Percentiles rank a stretch among this genome's conserved stretches.
Evolutionary conservation across 2,113 vertebrate species (phyloP).

Genomic region (Isichthys henryi): DNA sequence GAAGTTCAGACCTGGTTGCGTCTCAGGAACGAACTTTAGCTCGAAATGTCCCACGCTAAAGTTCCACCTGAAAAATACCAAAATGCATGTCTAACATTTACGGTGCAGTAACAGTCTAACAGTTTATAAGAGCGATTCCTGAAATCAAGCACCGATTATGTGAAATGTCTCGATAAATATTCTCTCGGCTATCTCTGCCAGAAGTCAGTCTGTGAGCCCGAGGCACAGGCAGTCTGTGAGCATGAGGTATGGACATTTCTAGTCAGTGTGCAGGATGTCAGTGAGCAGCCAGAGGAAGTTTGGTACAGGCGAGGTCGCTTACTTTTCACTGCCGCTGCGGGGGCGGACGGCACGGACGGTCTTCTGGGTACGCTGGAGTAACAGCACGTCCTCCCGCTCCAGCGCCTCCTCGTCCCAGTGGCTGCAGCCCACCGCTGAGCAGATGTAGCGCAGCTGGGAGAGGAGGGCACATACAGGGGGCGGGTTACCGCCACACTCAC

Average conservation of each 20-base stretch:
- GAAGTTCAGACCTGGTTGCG: slow-evolving; percentile 71
- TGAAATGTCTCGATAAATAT: neutral
- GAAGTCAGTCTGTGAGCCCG: neutral
- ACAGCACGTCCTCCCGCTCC: slow-evolving; percentile 77
- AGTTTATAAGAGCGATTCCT: neutral
- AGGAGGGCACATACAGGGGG: neutral
- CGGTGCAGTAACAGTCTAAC: neutral
- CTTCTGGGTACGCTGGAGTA: slow-evolving; percentile 91
- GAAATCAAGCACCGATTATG: neutral
- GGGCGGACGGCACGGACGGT: slow-evolving; percentile 89
- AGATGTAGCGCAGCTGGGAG: slow-evolving; percentile 83
- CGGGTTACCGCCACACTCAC: neutral
- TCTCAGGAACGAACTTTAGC: slow-evolving; percentile 78
- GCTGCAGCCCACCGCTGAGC: slow-evolving; percentile 86
- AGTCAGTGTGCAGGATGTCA: too few species aligned
- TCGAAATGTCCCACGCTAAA: slow-evolving; percentile 97
- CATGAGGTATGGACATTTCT: neutral
- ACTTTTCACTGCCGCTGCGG: slow-evolving; percentile 90
- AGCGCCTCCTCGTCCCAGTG: slow-evolving; percentile 76
- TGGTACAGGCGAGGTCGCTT: slow-evolving; percentile 41
- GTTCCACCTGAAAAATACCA: slow-evolving; percentile 72
- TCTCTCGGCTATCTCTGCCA: neutral
- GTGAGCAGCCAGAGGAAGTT: neutral
- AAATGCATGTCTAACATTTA: neutral
- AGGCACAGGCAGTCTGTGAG: neutral